phyloP scores from a whole-genome alignment of 92 coral and sea anemone species.

The Porites cylindrica region DNA sequence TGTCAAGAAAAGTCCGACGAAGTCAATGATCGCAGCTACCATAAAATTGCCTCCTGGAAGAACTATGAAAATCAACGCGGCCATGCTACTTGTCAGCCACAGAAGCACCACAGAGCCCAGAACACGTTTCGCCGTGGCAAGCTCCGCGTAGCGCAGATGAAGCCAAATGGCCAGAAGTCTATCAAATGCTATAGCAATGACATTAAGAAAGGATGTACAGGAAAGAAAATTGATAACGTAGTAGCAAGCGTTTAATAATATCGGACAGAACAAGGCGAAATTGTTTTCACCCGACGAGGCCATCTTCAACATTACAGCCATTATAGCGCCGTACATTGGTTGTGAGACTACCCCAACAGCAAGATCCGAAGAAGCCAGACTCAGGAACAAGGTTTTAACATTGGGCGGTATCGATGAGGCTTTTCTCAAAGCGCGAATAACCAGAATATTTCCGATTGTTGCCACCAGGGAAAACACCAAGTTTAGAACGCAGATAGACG shows the following conservation, averaged over 20 bases:
- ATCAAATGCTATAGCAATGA: neutral
- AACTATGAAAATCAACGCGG: neutral
- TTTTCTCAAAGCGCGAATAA: neutral
- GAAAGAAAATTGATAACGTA: neutral
- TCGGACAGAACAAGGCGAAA: neutral
- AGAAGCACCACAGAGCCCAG: neutral
- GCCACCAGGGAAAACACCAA: neutral
- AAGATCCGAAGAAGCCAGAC: neutral
- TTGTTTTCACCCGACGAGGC: neutral
- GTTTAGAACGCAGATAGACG: neutral
- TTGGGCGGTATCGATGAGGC: neutral
- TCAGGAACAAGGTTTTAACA: neutral
- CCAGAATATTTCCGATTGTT: neutral
- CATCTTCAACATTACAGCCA: neutral
- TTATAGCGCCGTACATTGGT: neutral
- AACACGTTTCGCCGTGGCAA: constrained; percentile 31
- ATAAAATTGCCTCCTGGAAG: neutral
- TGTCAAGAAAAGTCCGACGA: neutral
- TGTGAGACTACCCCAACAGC: neutral
- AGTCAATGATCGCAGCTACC: neutral
- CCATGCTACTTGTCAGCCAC: neutral
- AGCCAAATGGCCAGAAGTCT: constrained; percentile 12
- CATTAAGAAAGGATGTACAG: neutral
- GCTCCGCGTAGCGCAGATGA: constrained; percentile 37
- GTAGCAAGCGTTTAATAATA: neutral